Evolutionary conservation across 1,140 invertebrate species (phyloP).

Genomic region (Globodera ellingtonae): DNA sequence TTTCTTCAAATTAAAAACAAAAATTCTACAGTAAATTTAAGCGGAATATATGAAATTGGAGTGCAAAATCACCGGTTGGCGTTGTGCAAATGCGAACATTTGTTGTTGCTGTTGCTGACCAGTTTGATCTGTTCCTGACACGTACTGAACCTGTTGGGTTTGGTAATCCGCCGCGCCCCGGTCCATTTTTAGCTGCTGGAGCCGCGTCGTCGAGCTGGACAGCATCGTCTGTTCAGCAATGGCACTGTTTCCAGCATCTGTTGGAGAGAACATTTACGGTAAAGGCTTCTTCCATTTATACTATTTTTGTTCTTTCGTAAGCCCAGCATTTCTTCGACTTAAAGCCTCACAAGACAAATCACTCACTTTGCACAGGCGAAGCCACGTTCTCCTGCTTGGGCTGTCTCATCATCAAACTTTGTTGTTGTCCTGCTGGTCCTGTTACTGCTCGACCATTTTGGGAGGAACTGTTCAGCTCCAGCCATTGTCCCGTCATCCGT

Average conservation of each 20-base stretch:
- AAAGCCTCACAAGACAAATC: neutral
- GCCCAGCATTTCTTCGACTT: no score
- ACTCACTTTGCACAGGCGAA: neutral
- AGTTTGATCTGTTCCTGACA: no score
- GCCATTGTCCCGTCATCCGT: neutral
- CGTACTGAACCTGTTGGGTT: neutral
- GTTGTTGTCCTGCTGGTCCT: neutral
- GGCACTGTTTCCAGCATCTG: neutral
- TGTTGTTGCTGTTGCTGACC: neutral
- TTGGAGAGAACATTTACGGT: no score
- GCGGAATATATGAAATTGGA: no score
- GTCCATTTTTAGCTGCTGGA: neutral
- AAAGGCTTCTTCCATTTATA: no score
- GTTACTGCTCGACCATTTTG: neutral
- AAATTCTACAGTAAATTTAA: neutral
- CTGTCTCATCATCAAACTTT: neutral
- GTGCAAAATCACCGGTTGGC: neutral
- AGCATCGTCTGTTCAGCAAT: neutral
- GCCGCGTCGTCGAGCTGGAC: neutral
- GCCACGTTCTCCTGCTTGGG: slow-evolving; percentile 2
- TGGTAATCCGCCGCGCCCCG: neutral
- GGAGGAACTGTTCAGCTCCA: neutral
- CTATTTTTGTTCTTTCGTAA: no score
- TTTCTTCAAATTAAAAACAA: no score
- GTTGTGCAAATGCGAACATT: neutral